Percentiles rank a stretch among this genome's conserved stretches.
Evolutionary conservation across 2,888 invertebrate genomes (phyloP).

Genomic region (Lobophora halterata): DNA sequence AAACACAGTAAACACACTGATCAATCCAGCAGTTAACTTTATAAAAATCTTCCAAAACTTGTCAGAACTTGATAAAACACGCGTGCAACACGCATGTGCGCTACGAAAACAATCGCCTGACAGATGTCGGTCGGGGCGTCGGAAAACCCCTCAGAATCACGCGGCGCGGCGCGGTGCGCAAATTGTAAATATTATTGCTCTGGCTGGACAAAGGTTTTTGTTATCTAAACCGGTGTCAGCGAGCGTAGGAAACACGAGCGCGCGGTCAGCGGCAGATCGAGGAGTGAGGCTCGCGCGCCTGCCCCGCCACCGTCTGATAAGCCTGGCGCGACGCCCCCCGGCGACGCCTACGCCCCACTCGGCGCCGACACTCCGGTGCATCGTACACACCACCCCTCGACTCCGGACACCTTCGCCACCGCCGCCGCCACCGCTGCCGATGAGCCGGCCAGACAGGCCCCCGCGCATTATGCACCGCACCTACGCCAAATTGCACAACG

Average conservation of each 20-base stretch:
- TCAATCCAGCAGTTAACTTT: constrained; percentile 47
- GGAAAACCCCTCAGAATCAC: constrained; percentile 76
- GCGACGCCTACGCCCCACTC: constrained; percentile 79
- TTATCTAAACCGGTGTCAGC: constrained; percentile 74
- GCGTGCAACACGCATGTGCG: constrained; percentile 68
- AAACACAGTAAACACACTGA: constrained; percentile 45
- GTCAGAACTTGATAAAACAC: constrained; percentile 68
- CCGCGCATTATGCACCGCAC: constrained; percentile 67
- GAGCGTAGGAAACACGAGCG: constrained; percentile 63
- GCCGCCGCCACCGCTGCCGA: constrained; percentile 37
- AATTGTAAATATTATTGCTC: constrained; percentile 75
- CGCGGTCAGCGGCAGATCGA: constrained; percentile 70
- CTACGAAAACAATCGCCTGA: constrained; percentile 68
- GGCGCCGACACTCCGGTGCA: constrained; percentile 67
- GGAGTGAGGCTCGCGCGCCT: constrained; percentile 78
- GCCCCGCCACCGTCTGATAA: constrained; percentile 79
- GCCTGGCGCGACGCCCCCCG: constrained; percentile 80
- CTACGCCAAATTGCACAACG: constrained; percentile 74
- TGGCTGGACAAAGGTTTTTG: constrained; percentile 80
- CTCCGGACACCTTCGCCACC: constrained; percentile 48
- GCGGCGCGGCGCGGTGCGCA: constrained; percentile 58
- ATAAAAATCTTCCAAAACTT: constrained; percentile 59
- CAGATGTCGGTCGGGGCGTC: constrained; percentile 67
- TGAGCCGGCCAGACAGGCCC: constrained; percentile 63
- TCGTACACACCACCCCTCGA: constrained; percentile 70